Base-by-base conservation (phyloP, 2,888 invertebrate genomes). In the Drosophila monieri region DNA sequence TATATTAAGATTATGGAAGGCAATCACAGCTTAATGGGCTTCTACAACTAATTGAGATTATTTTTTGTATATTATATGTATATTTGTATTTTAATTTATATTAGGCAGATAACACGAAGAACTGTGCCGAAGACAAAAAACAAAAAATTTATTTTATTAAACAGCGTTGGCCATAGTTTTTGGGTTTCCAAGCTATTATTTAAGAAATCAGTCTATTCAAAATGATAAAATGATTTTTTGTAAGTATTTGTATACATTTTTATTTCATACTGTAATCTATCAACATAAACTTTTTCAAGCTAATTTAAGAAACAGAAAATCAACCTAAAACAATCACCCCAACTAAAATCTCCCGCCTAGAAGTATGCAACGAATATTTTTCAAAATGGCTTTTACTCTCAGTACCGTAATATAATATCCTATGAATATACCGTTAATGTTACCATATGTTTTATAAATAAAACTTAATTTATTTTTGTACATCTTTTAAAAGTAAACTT, bases 401-500 rank as follows among this genome's bases (percentile, higher is more conserved):
- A 9, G 8, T 27, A 27, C 9, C 9, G 27, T 27, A 27, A 27
- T 27, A 27, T 8, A 27, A 27, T 27, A 27, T 8, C 27, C 8
- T 27, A 27, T 6, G 0, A 27, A 27, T 27, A 27, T 27, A 8
- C 27, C 27, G 8, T 27, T 8, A 15, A 15, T 15, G 4, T 9
- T 10, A 9, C 9, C 15, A 15, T 15, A 14, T 39, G 9, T 9
- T 41, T 41, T 41, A n/a, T 51, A 6, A 51, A 15, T 14, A 21
- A 43, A 43, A 43, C 21, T 10, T 5, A 14, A 18, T 32, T 10
- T 8, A 3, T 15, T 47, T 27, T 41, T 41, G 18, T 41, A 41
- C 41, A 18, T 18, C 21, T 43, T 21, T 43, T 60, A 60, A 60
- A 30, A 39, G 77, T 54, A 64, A 67, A 77, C 65, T 58, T 74